Base-by-base conservation (phyloP, 2,888 invertebrate genomes). In the Quadroppia sp. region DNA sequence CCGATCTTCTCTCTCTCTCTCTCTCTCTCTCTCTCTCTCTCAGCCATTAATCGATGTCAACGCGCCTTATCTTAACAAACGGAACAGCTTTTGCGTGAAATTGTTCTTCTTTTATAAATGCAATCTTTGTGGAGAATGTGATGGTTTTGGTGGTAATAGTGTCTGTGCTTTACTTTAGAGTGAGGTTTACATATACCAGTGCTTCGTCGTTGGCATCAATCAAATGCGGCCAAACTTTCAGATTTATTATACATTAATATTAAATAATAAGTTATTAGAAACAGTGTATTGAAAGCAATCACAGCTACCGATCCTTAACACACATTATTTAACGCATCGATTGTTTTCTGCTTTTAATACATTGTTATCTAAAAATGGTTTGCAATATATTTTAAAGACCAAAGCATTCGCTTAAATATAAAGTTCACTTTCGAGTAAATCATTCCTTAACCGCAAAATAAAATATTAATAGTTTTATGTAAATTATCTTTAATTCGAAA, bases 231-330 rank as follows among this genome's bases (percentile, higher is more conserved):
- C 25, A 25, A 9, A 59, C 59, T 59, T 9, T 59, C 23, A 59
- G 25, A 59, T 59, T 59, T 59, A 25, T 23, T 59, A 59, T 59
- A 59, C 25, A 9, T 59, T 59, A 59, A 25, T 59, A 59, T 59
- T 59, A 59, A 25, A 59, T 59, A 59, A 59, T 59, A 25, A 59
- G 25, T 59, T 25, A 59, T 59, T 59, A 59, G 59, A n/a, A n/a
- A n/a, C n/a, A n/a, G n/a, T n/a, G n/a, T n/a, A n/a, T 25, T 59
- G 25, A 25, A 25, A 9, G 59, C 28, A 28, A 28, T 59, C 59
- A 9, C 59, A 59, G 28, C 59, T 25, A 59, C 59, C 59, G 59
- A 59, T 59, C 25, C 59, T 15, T 59, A 59, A 25, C 59, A 25
- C 20, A 50, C 3, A 7, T 59, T 59, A 59, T 59, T 59, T 59